Conservation (phyloP, 30 jellyfish, hydroid and myxozoan genomes). For the Pseudorhiza aurosa region DNA sequence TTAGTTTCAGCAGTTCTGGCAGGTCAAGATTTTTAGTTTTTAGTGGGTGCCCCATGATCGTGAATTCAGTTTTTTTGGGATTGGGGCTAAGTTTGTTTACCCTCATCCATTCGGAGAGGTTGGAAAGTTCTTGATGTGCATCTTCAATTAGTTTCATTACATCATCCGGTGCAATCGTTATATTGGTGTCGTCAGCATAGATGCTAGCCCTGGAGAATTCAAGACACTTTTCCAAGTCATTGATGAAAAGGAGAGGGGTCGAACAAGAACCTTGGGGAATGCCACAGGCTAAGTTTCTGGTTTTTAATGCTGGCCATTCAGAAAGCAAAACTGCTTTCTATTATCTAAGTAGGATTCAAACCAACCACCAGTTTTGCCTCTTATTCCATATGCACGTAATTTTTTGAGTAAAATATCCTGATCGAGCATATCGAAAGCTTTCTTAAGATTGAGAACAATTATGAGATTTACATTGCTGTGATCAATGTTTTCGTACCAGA, state of each 20-base stretch:
- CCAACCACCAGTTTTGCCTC: conserved; percentile 47
- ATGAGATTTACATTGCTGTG: too few species aligned
- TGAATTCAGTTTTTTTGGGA: conserved; percentile 17
- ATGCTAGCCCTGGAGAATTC: conserved; percentile 40
- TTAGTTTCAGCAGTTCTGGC: conserved; percentile 38
- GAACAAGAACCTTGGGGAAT: conserved; percentile 61
- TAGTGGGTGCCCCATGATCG: conserved; percentile 23
- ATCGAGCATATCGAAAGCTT: conserved; percentile 42
- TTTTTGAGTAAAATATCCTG: conserved; percentile 18
- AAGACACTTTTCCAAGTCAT: conserved; percentile 44
- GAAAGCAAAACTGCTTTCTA: conserved; percentile 8
- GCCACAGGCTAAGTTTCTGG: conserved; percentile 9
- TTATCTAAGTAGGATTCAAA: conserved; percentile 12
- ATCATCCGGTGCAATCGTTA: conserved; percentile 41
- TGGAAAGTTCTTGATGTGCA: conserved; percentile 36
- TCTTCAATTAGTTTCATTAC: conserved; percentile 32
- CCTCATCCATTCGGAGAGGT: background rate
- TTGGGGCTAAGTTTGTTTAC: conserved; percentile 6
- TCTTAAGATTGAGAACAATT: too few species aligned
- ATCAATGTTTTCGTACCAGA: too few species aligned
- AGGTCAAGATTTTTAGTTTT: conserved; percentile 23
- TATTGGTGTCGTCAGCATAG: conserved; percentile 51
- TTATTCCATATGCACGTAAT: conserved; percentile 37
- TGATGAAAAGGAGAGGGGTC: conserved; percentile 51
- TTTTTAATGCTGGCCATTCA: conserved; percentile 16